Evolutionary conservation across 2,113 vertebrate genomes (phyloP), one percentile per base, ranked within the genome.

Genomic region (Neodontobutis hainanensis): DNA sequence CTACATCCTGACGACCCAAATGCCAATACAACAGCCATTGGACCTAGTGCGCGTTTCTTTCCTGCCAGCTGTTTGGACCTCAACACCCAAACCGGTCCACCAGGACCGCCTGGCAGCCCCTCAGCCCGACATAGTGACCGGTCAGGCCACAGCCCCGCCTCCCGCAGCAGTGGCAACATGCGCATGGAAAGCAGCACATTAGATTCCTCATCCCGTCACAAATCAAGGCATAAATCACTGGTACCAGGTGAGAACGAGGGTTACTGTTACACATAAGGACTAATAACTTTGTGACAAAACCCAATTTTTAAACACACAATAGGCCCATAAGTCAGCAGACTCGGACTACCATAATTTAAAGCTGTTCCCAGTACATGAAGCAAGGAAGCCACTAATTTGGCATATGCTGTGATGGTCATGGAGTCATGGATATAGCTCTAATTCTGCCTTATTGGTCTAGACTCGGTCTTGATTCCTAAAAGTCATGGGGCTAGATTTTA

Each of bases 51-150:
- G 58, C 94, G 96, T 45, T 99, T 97, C 87, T 98, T 98, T 84
- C 97, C 95, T 36, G 93, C 96, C 68, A 97, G 97, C 91, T 99
- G 97, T 61, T 90, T 98, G 84, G 97, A 99, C 84, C 90, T 99
- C 84, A 98, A 97, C 61, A 92, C 95, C 68, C 78, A 89, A 4
- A 60, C 88, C 0, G 78, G 73, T 40, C 87, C 81, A 1, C 81
- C 76, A 0, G 88, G 78, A 2, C 87, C 88, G 0, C 91, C 92
- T 0, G 82, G 88, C 40, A 93, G 92, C 73, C 92, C 92, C 11
- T 86, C 90, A 6, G 35, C 90, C 47, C 70, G 86, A 15, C 86
- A 90, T 82, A 81, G 75, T 1, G 92, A 93, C 35, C 87, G 88
- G 16, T 90, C 96, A 72, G 68, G 96, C 80, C 85, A 99, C 73